Conservation (phyloP, 2,888 invertebrate genomes). For the Mayetiola destructor region DNA sequence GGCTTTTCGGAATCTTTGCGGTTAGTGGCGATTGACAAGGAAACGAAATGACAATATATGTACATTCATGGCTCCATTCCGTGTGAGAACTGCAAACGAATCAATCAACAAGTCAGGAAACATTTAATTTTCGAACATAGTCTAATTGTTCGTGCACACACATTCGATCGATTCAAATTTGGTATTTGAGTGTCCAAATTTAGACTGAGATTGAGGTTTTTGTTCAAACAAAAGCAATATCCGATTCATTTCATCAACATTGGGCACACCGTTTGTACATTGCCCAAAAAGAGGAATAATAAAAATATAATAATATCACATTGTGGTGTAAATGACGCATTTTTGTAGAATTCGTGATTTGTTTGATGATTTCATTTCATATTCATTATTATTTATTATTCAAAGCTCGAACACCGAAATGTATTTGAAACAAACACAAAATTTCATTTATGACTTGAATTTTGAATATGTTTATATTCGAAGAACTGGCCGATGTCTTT, state of each 20-base stretch:
- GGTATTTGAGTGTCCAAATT: no score
- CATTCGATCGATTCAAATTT: no score
- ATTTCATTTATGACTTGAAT: slow-evolving; percentile 5
- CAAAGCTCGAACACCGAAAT: neutral
- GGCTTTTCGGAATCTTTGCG: no score
- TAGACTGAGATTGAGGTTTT: no score
- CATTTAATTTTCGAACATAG: no score
- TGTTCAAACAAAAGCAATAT: neutral
- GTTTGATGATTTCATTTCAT: slow-evolving; percentile 7
- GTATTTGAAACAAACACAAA: neutral
- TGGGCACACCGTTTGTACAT: neutral
- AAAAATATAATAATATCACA: neutral
- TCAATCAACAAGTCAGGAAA: no score
- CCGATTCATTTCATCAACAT: neutral
- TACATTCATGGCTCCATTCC: no score
- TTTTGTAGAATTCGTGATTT: slow-evolving; percentile 7
- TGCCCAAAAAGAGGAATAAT: neutral
- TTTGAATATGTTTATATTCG: neutral
- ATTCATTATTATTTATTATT: neutral
- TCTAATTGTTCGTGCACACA: no score
- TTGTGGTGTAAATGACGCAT: slow-evolving; percentile 6
- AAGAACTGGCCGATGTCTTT: no score
- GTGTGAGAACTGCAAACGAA: no score
- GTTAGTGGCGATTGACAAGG: no score
- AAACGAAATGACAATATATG: no score